A percentile compares a stretch with the other conserved stretches of the same genome.
Conservation (phyloP, 2,113 vertebrate species). For the Phrynosoma blainvillii region DNA sequence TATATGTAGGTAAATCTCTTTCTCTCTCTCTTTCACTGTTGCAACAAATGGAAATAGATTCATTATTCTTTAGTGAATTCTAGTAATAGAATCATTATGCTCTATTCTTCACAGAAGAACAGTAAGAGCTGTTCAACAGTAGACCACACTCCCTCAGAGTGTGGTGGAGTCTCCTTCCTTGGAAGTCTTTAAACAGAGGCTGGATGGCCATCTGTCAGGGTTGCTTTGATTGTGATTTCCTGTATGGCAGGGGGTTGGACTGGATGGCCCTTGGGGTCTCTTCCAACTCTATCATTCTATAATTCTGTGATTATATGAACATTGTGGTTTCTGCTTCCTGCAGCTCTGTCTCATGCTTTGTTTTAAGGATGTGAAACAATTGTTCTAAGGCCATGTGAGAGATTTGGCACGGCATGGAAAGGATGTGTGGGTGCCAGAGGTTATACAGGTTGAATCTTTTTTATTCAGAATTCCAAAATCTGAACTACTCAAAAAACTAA, state of each 20-base stretch:
- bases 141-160: no score
- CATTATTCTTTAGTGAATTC: background rate
- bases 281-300: no score
- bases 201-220: no score
- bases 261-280: no score
- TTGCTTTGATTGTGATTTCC: no score
- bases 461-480: background rate
- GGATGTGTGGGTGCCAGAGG: background rate
- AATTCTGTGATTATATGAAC: background rate
- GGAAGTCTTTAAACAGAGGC: no score
- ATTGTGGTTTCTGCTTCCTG: fast-evolving
- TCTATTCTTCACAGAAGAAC: fast-evolving
- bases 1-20: background rate
- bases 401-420: background rate
- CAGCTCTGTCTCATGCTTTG: background rate
- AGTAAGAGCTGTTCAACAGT: no score
- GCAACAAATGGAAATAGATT: background rate
- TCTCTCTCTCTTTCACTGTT: background rate
- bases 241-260: no score
- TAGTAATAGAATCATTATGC: background rate
- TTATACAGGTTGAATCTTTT: background rate
- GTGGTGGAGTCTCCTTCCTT: no score
- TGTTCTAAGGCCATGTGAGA: background rate
- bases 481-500: no score
- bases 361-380: background rate